These are phyloP conservation scores for Lepus timidus DNA, from an alignment of 2,113 vertebrate species.

Conservation along the genomic window DNA sequence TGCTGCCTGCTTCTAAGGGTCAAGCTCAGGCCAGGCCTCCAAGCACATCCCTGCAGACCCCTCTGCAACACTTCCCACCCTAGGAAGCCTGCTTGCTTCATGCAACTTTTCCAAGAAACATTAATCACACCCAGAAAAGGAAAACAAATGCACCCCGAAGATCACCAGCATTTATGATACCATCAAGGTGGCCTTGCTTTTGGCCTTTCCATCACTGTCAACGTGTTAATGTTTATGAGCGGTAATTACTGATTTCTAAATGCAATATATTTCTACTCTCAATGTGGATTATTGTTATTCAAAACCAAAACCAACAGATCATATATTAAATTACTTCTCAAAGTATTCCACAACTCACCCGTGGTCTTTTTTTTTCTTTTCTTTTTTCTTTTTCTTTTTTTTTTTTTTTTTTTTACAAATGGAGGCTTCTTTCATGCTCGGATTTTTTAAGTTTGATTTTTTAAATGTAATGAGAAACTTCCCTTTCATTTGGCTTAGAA, in stretches of 20 bases:
- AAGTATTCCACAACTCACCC: neutral
- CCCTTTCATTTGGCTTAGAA: conserved; percentile 35
- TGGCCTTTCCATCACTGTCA: neutral
- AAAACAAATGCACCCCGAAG: neutral
- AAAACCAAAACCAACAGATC: neutral
- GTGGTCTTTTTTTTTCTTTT: too few species aligned
- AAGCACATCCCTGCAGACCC: accelerated
- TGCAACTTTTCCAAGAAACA: neutral
- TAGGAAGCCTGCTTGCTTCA: neutral
- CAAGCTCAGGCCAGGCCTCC: neutral
- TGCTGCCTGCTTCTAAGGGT: conserved; percentile 16
- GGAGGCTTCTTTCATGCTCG: neutral
- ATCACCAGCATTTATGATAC: neutral
- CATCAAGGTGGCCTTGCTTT: neutral
- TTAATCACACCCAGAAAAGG: neutral
- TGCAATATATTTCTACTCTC: neutral
- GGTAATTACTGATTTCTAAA: neutral
- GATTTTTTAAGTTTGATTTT: neutral
- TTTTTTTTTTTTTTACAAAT: neutral
- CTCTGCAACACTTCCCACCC: neutral
- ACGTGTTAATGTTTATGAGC: neutral
- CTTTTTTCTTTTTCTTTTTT: too few species aligned
- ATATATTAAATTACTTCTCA: conserved; percentile 11
- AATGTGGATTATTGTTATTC: neutral
- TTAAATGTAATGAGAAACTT: conserved; percentile 46